phyloP scores from a whole-genome alignment of 1,140 invertebrate species.

The Geopemphigus sp. region DNA sequence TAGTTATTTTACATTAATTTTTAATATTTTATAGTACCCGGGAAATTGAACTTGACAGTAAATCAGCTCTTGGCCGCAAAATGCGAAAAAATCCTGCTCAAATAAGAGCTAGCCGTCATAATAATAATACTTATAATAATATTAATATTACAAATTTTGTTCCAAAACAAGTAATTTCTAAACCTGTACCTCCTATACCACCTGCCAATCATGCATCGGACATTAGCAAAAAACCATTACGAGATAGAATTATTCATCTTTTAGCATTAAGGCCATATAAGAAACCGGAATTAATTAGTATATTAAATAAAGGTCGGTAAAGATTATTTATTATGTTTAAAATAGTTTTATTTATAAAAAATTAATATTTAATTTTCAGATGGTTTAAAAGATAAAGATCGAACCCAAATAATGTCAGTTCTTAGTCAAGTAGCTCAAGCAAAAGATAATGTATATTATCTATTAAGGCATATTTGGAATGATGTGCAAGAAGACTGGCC shows the following conservation, averaged over 20 bases:
- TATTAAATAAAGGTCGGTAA: slow-evolving; percentile 72
- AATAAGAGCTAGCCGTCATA: slow-evolving; percentile 46
- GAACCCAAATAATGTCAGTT: slow-evolving; percentile 65
- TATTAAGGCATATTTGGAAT: slow-evolving; percentile 82
- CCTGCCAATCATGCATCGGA: slow-evolving; percentile 68
- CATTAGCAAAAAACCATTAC: slow-evolving; percentile 79
- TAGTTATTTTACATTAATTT: slow-evolving; percentile 5
- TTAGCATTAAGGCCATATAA: slow-evolving; percentile 88
- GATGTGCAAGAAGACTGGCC: slow-evolving; percentile 93
- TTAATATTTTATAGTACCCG: slow-evolving; percentile 68
- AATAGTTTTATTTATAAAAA: background rate
- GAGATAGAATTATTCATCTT: slow-evolving; percentile 82
- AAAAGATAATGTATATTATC: slow-evolving; percentile 83
- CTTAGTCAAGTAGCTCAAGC: slow-evolving; percentile 75
- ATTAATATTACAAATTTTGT: slow-evolving; percentile 44
- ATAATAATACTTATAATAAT: slow-evolving; percentile 46
- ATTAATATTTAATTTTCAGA: slow-evolving; percentile 61
- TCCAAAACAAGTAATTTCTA: slow-evolving; percentile 41
- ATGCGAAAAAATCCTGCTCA: slow-evolving; percentile 66
- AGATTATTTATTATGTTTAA: slow-evolving; percentile 8
- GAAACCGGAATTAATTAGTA: slow-evolving; percentile 81
- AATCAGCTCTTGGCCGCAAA: slow-evolving; percentile 77
- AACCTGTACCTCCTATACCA: slow-evolving; percentile 50
- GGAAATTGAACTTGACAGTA: slow-evolving; percentile 83
- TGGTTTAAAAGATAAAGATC: slow-evolving; percentile 81